Base-by-base conservation (phyloP, 2,113 vertebrate species). In the Pachycephala philippinensis region DNA sequence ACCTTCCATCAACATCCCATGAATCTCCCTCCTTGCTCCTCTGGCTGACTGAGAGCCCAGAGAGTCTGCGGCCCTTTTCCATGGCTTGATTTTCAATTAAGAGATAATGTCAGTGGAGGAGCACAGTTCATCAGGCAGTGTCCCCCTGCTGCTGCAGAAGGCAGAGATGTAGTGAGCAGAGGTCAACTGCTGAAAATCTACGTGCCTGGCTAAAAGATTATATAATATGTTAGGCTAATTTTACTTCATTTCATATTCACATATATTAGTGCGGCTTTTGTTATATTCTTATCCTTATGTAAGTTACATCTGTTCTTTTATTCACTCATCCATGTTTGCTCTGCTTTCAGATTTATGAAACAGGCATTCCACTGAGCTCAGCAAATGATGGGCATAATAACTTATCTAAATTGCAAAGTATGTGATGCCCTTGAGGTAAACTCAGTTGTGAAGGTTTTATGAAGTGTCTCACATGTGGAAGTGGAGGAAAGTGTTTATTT, bases 381-480 rank as follows among this genome's bases (percentile, higher is more conserved):
- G 95, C 96, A 95, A 92, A 96, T 57, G 93, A 94, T 86, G 90
- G 95, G 93, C 91, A 78, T 91, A 97, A 97, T 95, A 97, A 96
- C 96, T 97, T 96, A 95, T 97, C 95, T 97, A 95, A 95, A 97
- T 96, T 96, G 96, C 96, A 96, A 96, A 96, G 94, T 93, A 57
- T 61, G 94, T 93, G 91, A 90, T 96, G 96, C 95, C 95, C 95
- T 97, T 96, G 95, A 96, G 96, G 96, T 96, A 96, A 96, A 94
- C 96, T 96, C 82, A 23, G 78, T 93, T 97, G 97, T 84, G 92
- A 95, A 96, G 88, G 96, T 93, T 97, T 97, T 97, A 96, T 94
- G 96, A 93, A 96, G 95, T 96, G 75, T 94, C 87, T 96, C 89
- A 95, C 91, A 95, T 91, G 94, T 95, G 80, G 93, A 96, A 96